Base-by-base conservation (phyloP, 2,797 vertebrate genomes). In the Gallinago nigripennis region DNA sequence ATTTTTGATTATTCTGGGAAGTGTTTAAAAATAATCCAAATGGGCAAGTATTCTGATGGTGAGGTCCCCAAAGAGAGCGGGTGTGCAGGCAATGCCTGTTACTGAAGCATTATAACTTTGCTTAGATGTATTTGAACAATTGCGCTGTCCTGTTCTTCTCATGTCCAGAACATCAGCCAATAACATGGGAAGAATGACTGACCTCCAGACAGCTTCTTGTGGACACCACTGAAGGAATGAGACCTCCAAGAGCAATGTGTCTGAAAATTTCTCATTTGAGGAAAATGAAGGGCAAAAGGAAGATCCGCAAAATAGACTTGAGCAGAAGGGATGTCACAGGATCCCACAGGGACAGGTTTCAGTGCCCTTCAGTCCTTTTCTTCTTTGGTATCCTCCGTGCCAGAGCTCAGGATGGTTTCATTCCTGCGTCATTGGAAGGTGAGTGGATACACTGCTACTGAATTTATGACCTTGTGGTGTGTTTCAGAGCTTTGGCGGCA, bases 211-310 rank as follows among this genome's bases (percentile, higher is more conserved):
- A 71, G 30, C 24, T 58, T 63, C 43, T 61, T 63, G 24, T 4
- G 45, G 25, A 63, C 23, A 16, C 0, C 48, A 9, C 17, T 84
- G 70, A 61, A 60, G 81, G 37, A 61, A 37, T 24, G 43, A 31
- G n/a, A 78, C 15, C 27, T 39, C 56, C 0, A 0, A 72, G 53
- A 54, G 18, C 30, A 41, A 5, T 1, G 4, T 72, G 7, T 45
- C 43, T 64, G 51, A 43, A 65, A 78, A 71, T 48, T 30, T 66
- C 31, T 82, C 9, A 1, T 14, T 9, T 25, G 51, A 58, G 50
- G n/a, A 54, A 71, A 46, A 51, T 15, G 23, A 37, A 58, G 17
- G 58, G 50, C 20, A 39, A 78, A 84, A 78, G 16, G 27, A 92
- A 51, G 37, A 54, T n/a, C 4, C 8, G 6, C 30, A 57, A 69